Percentiles rank a stretch among this genome's conserved stretches.
These are phyloP conservation scores for Rhingia campestris DNA, from an alignment of 2,888 invertebrate genomes.

Conservation along the genomic window DNA sequence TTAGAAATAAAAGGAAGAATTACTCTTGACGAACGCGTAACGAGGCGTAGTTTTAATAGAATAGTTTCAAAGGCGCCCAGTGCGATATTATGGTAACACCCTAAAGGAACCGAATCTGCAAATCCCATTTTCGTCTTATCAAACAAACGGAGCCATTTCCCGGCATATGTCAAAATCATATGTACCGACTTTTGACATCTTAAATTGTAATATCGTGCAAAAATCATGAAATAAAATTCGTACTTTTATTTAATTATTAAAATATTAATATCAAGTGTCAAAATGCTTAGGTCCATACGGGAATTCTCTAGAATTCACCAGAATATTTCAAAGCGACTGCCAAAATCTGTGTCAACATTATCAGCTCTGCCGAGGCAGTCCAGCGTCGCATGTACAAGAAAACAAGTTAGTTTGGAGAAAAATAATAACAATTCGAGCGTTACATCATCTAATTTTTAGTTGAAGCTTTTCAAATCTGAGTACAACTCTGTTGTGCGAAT, in stretches of 20 bases:
- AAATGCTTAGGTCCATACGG: conserved; percentile 47
- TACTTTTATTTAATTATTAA: conserved; percentile 10
- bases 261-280: conserved; percentile 17
- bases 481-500: conserved; percentile 80
- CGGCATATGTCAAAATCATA: conserved; percentile 44
- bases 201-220: conserved; percentile 16
- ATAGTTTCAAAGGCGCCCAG: too few species aligned
- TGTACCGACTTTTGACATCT: conserved; percentile 36
- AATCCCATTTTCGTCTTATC: neutral
- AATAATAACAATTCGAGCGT: conserved; percentile 14
- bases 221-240: conserved; percentile 58
- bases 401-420: conserved; percentile 54
- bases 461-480: conserved; percentile 78
- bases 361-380: conserved; percentile 2
- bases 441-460: conserved; percentile 75
- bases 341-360: conserved; percentile 39
- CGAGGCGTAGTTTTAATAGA: too few species aligned
- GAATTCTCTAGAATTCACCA: conserved; percentile 46
- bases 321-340: conserved; percentile 33
- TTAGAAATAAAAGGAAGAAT: too few species aligned
- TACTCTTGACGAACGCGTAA: too few species aligned
- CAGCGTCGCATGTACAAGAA: conserved; percentile 32
- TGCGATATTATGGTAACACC: too few species aligned
- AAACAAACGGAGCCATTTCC: conserved; percentile 18
- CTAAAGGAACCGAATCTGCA: too few species aligned